phyloP scores from a whole-genome alignment of 2,888 invertebrate genomes.

The Troides helena region DNA sequence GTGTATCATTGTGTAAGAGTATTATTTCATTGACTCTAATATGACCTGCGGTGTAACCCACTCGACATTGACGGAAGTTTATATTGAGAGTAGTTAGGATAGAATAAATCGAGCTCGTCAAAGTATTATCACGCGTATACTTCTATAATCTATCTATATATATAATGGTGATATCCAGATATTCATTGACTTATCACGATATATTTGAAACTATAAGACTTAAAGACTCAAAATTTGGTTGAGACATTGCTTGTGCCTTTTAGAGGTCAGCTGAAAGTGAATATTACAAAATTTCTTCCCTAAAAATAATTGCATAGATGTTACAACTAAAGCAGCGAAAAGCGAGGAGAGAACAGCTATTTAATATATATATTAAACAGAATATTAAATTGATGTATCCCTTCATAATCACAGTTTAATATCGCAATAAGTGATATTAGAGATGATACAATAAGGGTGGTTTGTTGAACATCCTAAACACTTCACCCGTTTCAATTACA shows the following conservation, averaged over 20 bases:
- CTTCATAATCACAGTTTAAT: constrained; percentile 9
- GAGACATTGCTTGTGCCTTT: too few relatives aligned
- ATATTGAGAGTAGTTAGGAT: constrained; percentile 62
- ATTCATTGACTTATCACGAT: too few relatives aligned
- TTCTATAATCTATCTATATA: constrained; percentile 32
- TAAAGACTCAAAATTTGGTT: too few relatives aligned
- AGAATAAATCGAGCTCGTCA: constrained; percentile 64
- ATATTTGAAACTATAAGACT: too few relatives aligned
- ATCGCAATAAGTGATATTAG: neutral
- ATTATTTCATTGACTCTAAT: constrained; percentile 28
- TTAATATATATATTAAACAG: constrained; percentile 33
- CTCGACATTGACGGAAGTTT: constrained; percentile 57
- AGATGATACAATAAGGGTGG: constrained; percentile 7
- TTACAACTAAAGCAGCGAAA: too few relatives aligned
- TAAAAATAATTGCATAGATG: too few relatives aligned
- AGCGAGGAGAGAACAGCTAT: too few relatives aligned
- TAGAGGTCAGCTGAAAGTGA: too few relatives aligned
- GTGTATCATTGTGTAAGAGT: neutral
- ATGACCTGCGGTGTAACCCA: constrained; percentile 34
- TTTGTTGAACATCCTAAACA: neutral
- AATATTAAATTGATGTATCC: constrained; percentile 23
- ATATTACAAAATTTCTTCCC: too few relatives aligned
- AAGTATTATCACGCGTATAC: constrained; percentile 52
- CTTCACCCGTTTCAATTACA: constrained; percentile 9
- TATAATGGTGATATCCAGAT: too few relatives aligned